These are phyloP conservation scores for Gisinianus flammeolus DNA, from an alignment of 2,888 invertebrate species.

Conservation along the genomic window DNA sequence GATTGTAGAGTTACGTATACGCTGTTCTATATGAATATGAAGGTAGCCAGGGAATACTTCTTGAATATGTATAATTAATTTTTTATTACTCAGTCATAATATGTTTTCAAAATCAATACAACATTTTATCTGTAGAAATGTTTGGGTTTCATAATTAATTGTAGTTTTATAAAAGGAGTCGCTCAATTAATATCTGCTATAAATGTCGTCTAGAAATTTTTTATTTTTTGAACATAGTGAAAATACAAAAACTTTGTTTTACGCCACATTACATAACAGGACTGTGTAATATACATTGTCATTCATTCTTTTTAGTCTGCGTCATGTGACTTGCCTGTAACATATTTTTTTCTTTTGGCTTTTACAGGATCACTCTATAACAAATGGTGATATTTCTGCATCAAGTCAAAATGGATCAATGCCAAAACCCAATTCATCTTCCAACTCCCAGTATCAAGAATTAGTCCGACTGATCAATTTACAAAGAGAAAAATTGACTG, in stretches of 20 bases:
- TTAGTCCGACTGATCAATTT: constrained; percentile 86
- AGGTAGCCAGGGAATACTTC: no score
- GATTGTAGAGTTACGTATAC: no score
- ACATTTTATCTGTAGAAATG: no score
- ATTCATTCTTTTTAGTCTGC: neutral
- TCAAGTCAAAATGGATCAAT: constrained; percentile 53
- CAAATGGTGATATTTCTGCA: constrained; percentile 52
- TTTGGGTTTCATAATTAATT: no score
- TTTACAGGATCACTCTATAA: constrained; percentile 48
- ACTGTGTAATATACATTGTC: neutral
- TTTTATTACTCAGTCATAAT: no score
- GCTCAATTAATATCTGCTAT: no score
- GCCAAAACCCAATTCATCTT: constrained; percentile 29
- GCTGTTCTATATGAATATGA: no score
- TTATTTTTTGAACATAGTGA: no score
- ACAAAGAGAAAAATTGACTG: constrained; percentile 86
- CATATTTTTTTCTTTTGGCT: neutral
- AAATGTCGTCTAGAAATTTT: no score
- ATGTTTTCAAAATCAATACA: no score
- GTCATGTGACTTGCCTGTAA: neutral
- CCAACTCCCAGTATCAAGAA: constrained; percentile 74
- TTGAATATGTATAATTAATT: no score
- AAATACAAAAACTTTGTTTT: neutral
- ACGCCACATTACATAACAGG: neutral
- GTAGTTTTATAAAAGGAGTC: no score